Conservation (phyloP, 2,888 invertebrate genomes). For the Smittia aterrima region DNA sequence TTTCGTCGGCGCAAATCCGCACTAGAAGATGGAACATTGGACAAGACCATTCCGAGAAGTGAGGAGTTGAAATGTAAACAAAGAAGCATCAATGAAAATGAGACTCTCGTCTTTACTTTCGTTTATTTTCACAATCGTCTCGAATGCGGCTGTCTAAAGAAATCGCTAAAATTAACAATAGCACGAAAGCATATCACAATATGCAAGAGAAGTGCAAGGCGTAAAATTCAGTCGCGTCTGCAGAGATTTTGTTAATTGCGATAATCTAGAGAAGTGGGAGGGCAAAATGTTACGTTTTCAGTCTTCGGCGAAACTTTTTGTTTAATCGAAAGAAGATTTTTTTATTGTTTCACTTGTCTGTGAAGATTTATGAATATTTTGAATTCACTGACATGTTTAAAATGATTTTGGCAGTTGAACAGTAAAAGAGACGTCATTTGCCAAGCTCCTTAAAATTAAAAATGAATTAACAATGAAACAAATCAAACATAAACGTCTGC, state of each 20-base stretch:
- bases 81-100: not conserved
- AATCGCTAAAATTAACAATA: not conserved
- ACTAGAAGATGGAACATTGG: no score
- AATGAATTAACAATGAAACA: not conserved
- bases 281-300: no score
- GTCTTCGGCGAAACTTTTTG: no score
- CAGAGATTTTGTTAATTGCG: not conserved
- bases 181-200: not conserved
- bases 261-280: no score
- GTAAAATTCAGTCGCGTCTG: not conserved
- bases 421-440: not conserved
- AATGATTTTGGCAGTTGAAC: no score
- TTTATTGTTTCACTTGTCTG: no score
- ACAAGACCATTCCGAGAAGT: not conserved
- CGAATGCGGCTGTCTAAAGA: not conserved
- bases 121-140: not conserved
- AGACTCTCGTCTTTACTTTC: not conserved
- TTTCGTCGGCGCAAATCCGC: not conserved
- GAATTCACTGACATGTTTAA: not conserved
- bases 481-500: not conserved
- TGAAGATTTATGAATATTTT: no score
- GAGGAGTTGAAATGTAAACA: not conserved
- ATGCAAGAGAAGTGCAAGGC: slow-evolving; percentile 3
- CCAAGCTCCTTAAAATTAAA: not conserved
- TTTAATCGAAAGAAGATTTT: no score